Conservation (phyloP, 2,888 invertebrate genomes). For the Andrena bicolor region DNA sequence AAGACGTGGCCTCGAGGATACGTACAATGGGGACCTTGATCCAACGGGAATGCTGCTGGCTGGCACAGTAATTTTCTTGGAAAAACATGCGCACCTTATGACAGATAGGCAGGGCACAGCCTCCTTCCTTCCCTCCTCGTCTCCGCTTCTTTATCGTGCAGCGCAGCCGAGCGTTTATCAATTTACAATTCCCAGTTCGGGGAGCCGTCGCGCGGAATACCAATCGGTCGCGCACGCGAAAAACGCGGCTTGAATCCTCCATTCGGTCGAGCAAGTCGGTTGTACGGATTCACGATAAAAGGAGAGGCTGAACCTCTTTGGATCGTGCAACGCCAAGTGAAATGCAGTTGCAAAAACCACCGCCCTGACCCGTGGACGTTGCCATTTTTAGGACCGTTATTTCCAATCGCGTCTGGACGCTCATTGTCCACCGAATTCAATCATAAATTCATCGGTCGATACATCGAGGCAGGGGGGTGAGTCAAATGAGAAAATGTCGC, state of each 20-base stretch:
- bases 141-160: conserved; percentile 39
- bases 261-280: conserved; percentile 32
- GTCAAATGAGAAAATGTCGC: neutral
- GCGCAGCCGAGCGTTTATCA: conserved; percentile 54
- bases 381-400: conserved; percentile 51
- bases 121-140: neutral
- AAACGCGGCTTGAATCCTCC: conserved; percentile 58
- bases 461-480: neutral
- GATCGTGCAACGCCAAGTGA: conserved; percentile 43
- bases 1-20: no score
- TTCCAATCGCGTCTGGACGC: neutral
- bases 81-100: conserved; percentile 26
- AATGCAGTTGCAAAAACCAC: conserved; percentile 40
- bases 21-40: neutral
- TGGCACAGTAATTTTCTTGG: neutral
- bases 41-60: neutral
- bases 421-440: neutral
- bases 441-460: conserved; percentile 3
- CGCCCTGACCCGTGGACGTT: conserved; percentile 34
- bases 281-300: conserved; percentile 57
- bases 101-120: conserved; percentile 27
- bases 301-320: conserved; percentile 48
- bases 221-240: conserved; percentile 52
- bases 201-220: conserved; percentile 52
- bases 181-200: conserved; percentile 66